These are phyloP conservation scores for Pteronotus mesoamericanus DNA, from an alignment of 2,797 vertebrate genomes.

Conservation along the genomic window DNA sequence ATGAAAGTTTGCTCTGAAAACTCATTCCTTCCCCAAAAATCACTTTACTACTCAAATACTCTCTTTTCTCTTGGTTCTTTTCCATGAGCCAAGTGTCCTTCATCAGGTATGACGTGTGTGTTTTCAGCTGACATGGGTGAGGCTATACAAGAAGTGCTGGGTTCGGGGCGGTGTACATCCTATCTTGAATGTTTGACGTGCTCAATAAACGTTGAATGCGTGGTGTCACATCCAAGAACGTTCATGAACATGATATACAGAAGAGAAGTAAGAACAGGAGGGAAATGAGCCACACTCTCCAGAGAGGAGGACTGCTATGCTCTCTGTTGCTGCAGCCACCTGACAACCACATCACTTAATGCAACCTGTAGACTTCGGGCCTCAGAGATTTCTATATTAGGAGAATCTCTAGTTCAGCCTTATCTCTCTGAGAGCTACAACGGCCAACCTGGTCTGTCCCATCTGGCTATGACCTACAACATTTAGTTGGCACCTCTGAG, in stretches of 20 bases:
- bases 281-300: neutral
- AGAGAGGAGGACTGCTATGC: neutral
- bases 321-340: neutral
- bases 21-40: neutral
- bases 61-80: neutral
- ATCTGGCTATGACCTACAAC: neutral
- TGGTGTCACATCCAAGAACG: neutral
- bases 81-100: neutral
- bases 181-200: too few relatives aligned
- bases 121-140: accelerated
- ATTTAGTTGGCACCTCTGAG: neutral
- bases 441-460: neutral
- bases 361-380: neutral
- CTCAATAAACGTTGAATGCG: neutral
- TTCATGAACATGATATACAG: neutral
- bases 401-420: neutral
- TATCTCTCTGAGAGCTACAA: neutral
- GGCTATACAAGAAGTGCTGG: too few relatives aligned
- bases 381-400: neutral
- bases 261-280: neutral
- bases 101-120: neutral
- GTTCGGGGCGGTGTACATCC: too few relatives aligned
- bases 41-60: neutral
- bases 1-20: neutral
- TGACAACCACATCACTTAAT: neutral